phyloP scores from a whole-genome alignment of 2,113 vertebrate species.

The Poicephalus meyeri region DNA sequence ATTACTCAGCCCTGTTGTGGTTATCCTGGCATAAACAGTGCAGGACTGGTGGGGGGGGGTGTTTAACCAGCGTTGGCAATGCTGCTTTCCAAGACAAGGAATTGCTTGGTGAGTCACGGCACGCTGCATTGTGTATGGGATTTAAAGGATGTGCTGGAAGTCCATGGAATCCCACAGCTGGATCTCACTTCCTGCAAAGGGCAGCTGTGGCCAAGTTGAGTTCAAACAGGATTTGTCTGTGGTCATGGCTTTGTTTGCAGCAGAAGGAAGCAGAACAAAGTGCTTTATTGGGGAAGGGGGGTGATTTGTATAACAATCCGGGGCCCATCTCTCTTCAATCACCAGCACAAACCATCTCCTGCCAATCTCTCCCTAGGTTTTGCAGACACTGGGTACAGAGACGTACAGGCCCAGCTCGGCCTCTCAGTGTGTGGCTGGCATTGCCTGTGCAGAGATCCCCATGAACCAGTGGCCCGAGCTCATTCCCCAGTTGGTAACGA shows the following conservation, averaged over 20 bases:
- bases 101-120: background rate
- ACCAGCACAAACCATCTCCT: rapidly evolving
- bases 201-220: background rate
- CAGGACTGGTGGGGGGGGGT: rapidly evolving
- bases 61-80: background rate
- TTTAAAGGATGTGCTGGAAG: background rate
- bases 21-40: background rate
- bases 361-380: conserved; percentile 75
- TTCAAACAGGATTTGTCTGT: background rate
- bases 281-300: too few species aligned
- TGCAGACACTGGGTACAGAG: conserved; percentile 96
- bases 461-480: conserved; percentile 97
- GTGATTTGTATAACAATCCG: rapidly evolving
- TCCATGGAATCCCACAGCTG: background rate
- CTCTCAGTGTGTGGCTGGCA: conserved; percentile 96
- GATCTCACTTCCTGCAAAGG: background rate
- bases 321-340: rapidly evolving
- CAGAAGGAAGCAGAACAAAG: too few species aligned
- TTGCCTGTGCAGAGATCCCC: conserved; percentile 96
- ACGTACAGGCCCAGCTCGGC: conserved; percentile 97
- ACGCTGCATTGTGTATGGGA: background rate
- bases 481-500: conserved; percentile 94
- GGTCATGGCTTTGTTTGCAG: background rate
- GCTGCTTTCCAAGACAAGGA: background rate
- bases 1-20: background rate